These are phyloP conservation scores for Amphibalanus amphitrite DNA, from an alignment of 1,140 invertebrate species.

Conservation along the genomic window DNA sequence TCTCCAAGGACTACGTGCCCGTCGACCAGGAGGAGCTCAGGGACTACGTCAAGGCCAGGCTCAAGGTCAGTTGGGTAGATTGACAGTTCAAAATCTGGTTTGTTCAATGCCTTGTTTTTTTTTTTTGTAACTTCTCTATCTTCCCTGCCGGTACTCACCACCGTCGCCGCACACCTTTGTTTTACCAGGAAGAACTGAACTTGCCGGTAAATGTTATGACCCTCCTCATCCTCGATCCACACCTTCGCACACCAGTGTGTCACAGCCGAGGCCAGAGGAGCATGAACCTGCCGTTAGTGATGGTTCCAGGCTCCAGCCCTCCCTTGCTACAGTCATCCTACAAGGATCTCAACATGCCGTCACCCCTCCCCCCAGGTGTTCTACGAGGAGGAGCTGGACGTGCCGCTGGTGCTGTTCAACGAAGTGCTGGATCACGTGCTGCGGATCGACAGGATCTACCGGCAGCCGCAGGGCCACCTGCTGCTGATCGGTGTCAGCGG, in stretches of 20 bases:
- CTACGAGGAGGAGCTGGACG: conserved; percentile 98
- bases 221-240: too few relatives aligned
- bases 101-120: too few relatives aligned
- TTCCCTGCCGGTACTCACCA: too few relatives aligned
- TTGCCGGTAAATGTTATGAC: too few relatives aligned
- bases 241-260: too few relatives aligned
- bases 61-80: conserved; percentile 47
- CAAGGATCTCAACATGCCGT: not conserved
- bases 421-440: conserved; percentile 97
- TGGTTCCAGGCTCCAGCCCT: conserved; percentile 4
- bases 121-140: too few relatives aligned
- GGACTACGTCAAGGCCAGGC: conserved; percentile 88
- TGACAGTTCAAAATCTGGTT: too few relatives aligned
- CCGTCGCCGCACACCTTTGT: too few relatives aligned
- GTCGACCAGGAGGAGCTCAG: conserved; percentile 86
- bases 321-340: conserved; percentile 8
- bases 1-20: conserved; percentile 94
- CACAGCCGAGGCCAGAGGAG: too few relatives aligned
- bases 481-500: conserved; percentile 94
- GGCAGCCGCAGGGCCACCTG: conserved; percentile 94
- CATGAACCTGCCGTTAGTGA: too few relatives aligned
- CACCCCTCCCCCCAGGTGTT: conserved; percentile 47
- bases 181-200: too few relatives aligned
- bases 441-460: conserved; percentile 94
- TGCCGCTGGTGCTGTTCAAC: conserved; percentile 93